Evolutionary conservation across 1,140 invertebrate genomes (phyloP), one percentile per base, ranked within the genome.

Genomic region (Odontomachus brunneus): DNA sequence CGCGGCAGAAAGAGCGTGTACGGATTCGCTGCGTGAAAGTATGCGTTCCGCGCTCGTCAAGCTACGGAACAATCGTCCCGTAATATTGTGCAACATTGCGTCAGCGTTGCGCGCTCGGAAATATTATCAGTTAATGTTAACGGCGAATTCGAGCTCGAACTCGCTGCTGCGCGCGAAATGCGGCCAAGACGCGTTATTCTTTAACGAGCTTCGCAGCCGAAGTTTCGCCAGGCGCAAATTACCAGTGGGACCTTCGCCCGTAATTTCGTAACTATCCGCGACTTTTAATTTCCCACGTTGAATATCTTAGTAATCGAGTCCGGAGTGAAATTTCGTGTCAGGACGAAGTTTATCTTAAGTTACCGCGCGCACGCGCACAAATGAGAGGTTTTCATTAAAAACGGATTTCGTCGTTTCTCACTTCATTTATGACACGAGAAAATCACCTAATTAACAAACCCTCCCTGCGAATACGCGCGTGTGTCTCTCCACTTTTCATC

Each of bases 261-360:
- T 44, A 78, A 78, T 33, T 80, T 69, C 24, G 65, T 69, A 44
- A 57, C 33, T 24, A 33, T 19, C 17, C 9, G 49, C 33, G 63
- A 44, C 33, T 78, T 69, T 80, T 71, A 71, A 80, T 71, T 71
- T 59, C 22, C 65, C 65, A 29, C 24, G 65, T 71, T 44, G 63
- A 24, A 78, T 55, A 38, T 26, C 49, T 78, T 67, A n/a, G 24
- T 29, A 3, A n/a, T 24, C 33, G 59, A 33, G 3, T 14, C 26
- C n/a, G 5, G 3, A 55, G 49, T 44, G 11, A 57, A 48, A 67
- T 48, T n/a, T 60, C 2, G 9, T n/a, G 14, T 66, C 9, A 29
- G 38, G 55, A 67, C 11, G 2, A 57, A 67, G 49, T 69, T 78
- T 69, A 48, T 44, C 69, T 78, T 19, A 17, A n/a, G 17, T 24